These are phyloP conservation scores for Drosophila colorata DNA, from an alignment of 2,888 invertebrate species.

Conservation along the genomic window DNA sequence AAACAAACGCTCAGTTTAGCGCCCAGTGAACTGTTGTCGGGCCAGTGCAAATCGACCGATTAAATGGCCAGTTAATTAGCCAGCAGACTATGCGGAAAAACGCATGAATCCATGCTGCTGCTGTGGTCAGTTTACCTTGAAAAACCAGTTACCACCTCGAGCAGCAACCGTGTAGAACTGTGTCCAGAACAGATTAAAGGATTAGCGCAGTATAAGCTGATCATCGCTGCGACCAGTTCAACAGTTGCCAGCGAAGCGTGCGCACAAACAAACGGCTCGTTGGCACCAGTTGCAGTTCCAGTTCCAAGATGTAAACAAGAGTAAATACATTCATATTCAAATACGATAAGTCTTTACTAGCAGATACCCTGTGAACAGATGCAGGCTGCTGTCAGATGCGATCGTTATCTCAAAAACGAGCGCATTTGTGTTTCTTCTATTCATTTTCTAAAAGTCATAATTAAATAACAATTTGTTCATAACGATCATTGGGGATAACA, in stretches of 20 bases:
- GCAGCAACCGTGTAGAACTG: background rate
- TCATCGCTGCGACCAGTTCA: slow-evolving; percentile 36
- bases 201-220: slow-evolving; percentile 61
- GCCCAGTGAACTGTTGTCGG: background rate
- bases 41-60: slow-evolving; percentile 69
- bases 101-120: background rate
- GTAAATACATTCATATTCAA: background rate
- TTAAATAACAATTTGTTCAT: too few relatives aligned
- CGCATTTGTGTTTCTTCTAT: too few relatives aligned
- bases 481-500: too few relatives aligned
- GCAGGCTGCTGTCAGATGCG: background rate
- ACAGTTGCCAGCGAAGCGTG: slow-evolving; percentile 57
- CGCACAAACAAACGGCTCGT: slow-evolving; percentile 60
- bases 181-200: slow-evolving; percentile 70
- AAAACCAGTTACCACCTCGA: slow-evolving; percentile 50
- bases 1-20: background rate
- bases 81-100: slow-evolving; percentile 36
- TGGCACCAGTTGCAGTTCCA: slow-evolving; percentile 24
- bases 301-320: slow-evolving; percentile 2
- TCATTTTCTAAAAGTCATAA: too few relatives aligned
- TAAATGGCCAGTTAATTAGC: slow-evolving; percentile 79
- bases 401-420: too few relatives aligned
- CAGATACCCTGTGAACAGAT: background rate
- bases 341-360: background rate
- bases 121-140: slow-evolving; percentile 67